Base-by-base conservation (phyloP, 2,113 vertebrate species). In the Blennius ocellaris region DNA sequence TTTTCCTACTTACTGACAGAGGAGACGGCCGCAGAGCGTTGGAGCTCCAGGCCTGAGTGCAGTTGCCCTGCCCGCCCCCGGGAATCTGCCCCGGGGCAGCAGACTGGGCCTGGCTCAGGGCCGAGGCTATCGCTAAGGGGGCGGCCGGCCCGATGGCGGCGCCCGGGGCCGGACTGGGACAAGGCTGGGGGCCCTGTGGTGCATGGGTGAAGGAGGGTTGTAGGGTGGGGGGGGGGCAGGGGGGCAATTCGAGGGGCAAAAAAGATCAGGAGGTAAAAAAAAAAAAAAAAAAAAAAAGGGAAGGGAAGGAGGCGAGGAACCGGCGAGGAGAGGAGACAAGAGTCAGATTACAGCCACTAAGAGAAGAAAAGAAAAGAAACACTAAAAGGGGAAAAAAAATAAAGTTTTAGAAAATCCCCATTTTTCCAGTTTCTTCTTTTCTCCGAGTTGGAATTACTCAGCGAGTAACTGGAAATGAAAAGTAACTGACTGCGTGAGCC, bases 1-100 rank as follows among this genome's bases (percentile, higher is more conserved):
- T 59, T 66, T 47, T 40, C 78, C 89, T 96, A 95, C 94, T 97
- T 95, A 96, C 93, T 94, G 92, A 95, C 82, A 95, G 83, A 51
- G 92, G 91, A 82, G 93, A 89, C 8, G 91, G 88, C 91, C 92
- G 90, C 90, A 92, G 87, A 87, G 92, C 89, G 87, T 81, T 91
- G 78, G 90, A 84, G 94, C 92, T 92, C 82, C 93, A 93, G 86
- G 93, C 93, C 86, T 94, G 93, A 83, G 84, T 71, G 91, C 93
- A 94, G 85, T 61, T 94, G 87, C 83, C 86, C 77, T 91, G 85
- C 90, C 88, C 94, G 55, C 91, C 82, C 88, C 91, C 91, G 74
- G 82, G 88, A 66, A 37, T 80, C 93, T 94, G 90, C 59, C 90
- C 82, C 51, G 66, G 84, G 73, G 69, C 63, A 40, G 78, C 59